Evolutionary conservation across 1,140 invertebrate species (phyloP), one percentile per base, ranked within the genome.

Genomic region (Lasioglossum albipes): DNA sequence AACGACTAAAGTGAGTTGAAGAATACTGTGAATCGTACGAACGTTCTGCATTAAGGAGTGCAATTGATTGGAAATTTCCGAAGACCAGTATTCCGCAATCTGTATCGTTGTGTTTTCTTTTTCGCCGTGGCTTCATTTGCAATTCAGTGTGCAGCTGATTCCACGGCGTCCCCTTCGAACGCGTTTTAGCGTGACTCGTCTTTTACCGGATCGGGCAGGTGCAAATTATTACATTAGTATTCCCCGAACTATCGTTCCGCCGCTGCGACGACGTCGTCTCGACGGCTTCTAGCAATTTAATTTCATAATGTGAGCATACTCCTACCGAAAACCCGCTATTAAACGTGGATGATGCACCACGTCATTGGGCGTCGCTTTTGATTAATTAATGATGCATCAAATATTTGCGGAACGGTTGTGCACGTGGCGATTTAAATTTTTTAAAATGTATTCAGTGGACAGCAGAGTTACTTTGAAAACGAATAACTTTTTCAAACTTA

Each of bases 121-220:
- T 20, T 27, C 36, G 16, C 3, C 13, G 52, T 54, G 0, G 4
- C 5, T 12, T 64, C 41, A 62, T 78, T 78, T 72, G 67, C 75
- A 71, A 78, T 78, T 78, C 75, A 71, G 57, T 9, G 16, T 5
- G 68, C 75, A 71, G 75, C 75, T 72, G 68, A 72, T 78, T 62
- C 57, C 31, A 5, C 66, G 13, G 18, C n/a, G 52, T 61, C 3
- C 52, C 20, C 13, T n/a, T 62, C 27, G 27, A 22, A 22, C 27
- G 59, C 20, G 10, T 78, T 78, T 72, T 36, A 64, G n/a, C 16
- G 13, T 52, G 59, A 64, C 57, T 72, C 52, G 52, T 41, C 27
- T 52, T 52, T 20, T n/a, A 16, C 13, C 41, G 10, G 31, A 12
- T 18, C 59, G 42, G n/a, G 9, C 75, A 78, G 75, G 68, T 78